Evolutionary conservation across 2,113 vertebrate species (phyloP).

Genomic region (Atherinomorus stipes): DNA sequence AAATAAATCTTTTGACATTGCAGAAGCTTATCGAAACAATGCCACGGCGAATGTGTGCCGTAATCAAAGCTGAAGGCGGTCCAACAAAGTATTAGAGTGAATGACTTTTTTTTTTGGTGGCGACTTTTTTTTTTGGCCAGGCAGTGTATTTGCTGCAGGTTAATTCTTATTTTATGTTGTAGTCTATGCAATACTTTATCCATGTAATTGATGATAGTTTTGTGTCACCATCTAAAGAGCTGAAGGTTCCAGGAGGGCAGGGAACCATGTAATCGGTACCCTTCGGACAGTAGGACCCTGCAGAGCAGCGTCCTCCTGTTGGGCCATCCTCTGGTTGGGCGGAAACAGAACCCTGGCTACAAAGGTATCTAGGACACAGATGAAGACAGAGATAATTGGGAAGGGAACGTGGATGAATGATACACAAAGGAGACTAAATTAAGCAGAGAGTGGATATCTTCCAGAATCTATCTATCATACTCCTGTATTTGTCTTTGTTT

Average conservation of each 20-base stretch:
- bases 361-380: constrained; percentile 76
- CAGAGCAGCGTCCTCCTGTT: constrained; percentile 83
- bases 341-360: constrained; percentile 75
- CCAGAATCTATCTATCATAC: constrained; percentile 25
- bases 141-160: too few relatives aligned
- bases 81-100: too few relatives aligned
- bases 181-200: neutral
- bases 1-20: too few relatives aligned
- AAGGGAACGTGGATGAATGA: constrained; percentile 40
- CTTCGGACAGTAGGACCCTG: constrained; percentile 85
- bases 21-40: too few relatives aligned
- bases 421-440: constrained; percentile 7
- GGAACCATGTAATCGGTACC: constrained; percentile 83
- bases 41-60: too few relatives aligned
- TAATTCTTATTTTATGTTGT: neutral
- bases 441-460: constrained; percentile 12
- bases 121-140: too few relatives aligned
- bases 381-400: constrained; percentile 26
- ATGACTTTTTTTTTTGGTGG: too few relatives aligned
- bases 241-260: constrained; percentile 86
- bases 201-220: constrained; percentile 17
- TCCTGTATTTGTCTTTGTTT: constrained; percentile 40
- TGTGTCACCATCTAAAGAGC: constrained; percentile 77
- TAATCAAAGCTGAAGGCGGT: too few relatives aligned
- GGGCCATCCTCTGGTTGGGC: constrained; percentile 74